phyloP scores from a whole-genome alignment of 1,140 invertebrate species.

The Akabosia matsudoensis region DNA sequence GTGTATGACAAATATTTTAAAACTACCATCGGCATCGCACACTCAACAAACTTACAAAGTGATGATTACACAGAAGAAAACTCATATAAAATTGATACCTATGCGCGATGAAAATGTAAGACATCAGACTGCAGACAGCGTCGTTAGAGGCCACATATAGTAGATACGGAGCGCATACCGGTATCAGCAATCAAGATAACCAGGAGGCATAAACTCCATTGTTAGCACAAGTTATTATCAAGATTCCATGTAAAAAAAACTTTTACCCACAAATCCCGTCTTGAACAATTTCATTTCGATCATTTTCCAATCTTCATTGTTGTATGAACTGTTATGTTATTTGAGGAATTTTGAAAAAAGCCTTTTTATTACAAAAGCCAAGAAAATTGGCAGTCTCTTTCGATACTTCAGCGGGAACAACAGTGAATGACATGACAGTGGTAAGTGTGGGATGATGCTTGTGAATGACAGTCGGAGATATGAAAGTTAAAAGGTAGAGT shows the following conservation, averaged over 20 bases:
- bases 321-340: background rate
- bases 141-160: no score
- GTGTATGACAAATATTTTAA: conserved; percentile 17
- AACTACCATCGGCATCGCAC: background rate
- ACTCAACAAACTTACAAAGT: background rate
- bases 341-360: conserved; percentile 11
- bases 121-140: no score
- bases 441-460: background rate
- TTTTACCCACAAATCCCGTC: no score
- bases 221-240: no score
- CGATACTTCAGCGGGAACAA: background rate
- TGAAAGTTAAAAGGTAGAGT: conserved; percentile 24
- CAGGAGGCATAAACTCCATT: no score
- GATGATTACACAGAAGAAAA: background rate
- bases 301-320: no score
- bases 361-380: conserved; percentile 4
- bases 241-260: background rate
- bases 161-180: no score
- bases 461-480: conserved; percentile 20
- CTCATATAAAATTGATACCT: conserved; percentile 1
- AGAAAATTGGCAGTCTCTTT: conserved; percentile 24
- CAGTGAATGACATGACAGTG: conserved; percentile 5
- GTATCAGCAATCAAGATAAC: no score
- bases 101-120: background rate
- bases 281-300: background rate